phyloP scores from a whole-genome alignment of 2,888 invertebrate genomes.

The Noctua fimbriata region DNA sequence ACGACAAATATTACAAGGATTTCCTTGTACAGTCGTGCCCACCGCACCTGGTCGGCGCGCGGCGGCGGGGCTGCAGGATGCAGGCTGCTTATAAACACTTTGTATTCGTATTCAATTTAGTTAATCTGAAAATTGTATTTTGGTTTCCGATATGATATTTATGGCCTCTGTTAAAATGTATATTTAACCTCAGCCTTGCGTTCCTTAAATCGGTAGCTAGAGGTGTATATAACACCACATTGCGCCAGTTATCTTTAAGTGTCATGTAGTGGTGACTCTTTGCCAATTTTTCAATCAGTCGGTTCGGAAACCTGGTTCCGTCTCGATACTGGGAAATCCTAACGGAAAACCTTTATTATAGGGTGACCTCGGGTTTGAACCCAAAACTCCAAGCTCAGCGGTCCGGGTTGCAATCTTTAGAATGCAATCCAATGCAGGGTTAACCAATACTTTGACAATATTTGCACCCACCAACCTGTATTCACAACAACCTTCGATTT shows the following conservation, averaged over 20 bases:
- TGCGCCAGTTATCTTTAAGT: background rate
- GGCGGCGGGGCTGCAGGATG: background rate
- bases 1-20: constrained; percentile 51
- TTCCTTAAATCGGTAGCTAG: background rate
- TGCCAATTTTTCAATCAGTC: background rate
- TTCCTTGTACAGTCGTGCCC: constrained; percentile 19
- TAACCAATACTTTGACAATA: too few relatives aligned
- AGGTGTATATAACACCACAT: background rate
- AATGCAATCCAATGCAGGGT: background rate
- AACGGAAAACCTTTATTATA: background rate
- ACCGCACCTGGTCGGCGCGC: background rate
- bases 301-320: too few relatives aligned
- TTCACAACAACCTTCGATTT: background rate
- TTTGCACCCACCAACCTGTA: background rate
- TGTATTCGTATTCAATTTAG: background rate
- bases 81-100: background rate
- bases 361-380: background rate
- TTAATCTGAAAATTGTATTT: constrained; percentile 3
- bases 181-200: background rate
- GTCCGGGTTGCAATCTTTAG: background rate
- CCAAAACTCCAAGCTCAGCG: background rate
- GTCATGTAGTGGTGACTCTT: too few relatives aligned
- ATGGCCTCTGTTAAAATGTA: background rate
- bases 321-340: background rate
- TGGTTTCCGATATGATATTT: background rate